A percentile compares a stretch with the other conserved stretches of the same genome.
These are phyloP conservation scores for Mormyrus iriodes DNA, from an alignment of 2,113 vertebrate genomes.

Conservation along the genomic window DNA sequence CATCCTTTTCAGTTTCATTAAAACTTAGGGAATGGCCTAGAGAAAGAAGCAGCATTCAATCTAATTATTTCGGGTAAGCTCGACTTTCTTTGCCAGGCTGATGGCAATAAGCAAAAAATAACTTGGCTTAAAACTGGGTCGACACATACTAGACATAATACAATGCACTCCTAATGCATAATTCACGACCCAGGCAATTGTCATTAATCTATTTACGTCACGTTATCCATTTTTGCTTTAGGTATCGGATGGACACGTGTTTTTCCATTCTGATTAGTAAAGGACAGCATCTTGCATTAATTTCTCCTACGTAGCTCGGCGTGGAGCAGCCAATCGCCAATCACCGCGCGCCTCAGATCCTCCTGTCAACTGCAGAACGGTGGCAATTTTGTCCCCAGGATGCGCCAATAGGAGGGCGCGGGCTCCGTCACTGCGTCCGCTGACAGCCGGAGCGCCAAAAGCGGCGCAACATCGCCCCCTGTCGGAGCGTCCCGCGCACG, in stretches of 20 bases:
- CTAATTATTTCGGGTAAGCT: background rate
- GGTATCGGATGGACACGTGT: background rate
- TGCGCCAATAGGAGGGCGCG: background rate
- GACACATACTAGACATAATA: background rate
- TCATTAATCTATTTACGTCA: background rate
- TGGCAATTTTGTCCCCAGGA: background rate
- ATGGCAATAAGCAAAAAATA: background rate
- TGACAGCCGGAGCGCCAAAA: background rate
- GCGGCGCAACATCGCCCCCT: background rate
- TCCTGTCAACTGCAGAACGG: too few species aligned
- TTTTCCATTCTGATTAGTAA: background rate
- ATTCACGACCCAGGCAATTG: background rate
- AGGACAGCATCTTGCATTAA: background rate
- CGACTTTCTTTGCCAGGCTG: background rate
- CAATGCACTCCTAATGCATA: background rate
- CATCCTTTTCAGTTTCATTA: background rate
- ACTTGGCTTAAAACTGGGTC: background rate
- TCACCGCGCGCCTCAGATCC: background rate
- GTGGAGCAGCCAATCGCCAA: too few species aligned
- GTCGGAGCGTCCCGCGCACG: background rate
- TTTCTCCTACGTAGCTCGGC: too few species aligned
- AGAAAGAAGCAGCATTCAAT: background rate
- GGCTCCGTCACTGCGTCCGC: background rate
- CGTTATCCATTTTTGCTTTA: background rate
- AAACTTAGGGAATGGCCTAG: background rate